Evolutionary conservation across 2,797 vertebrate genomes (phyloP), one percentile per base, ranked within the genome.

Genomic region (Acanthornis magna): DNA sequence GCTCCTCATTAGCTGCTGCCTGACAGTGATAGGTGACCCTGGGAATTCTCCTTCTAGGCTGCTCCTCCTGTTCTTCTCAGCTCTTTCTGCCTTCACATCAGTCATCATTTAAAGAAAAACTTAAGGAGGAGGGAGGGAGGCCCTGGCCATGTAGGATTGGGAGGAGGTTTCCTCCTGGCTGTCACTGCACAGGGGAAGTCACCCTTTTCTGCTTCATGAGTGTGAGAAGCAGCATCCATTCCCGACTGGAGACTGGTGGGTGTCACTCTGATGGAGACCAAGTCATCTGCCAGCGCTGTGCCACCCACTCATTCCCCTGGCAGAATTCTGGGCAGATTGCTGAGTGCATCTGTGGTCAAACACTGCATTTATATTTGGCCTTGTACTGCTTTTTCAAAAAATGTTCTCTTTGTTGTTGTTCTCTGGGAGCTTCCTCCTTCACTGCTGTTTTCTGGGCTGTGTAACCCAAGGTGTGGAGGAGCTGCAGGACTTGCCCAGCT

Each of bases 11-110:
- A 93, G 71, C 77, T 71, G 77, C 91, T 82, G 14, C 48, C 60
- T 89, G 94, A 21, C 92, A 79, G 91, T 61, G 80, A 92, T 36
- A 63, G 53, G 54, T 63, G 72, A 82, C 86, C 88, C 78, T 74
- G 84, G 53, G 74, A 90, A 66, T 63, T 40, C 36, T 43, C 30
- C 6, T 78, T 79, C 75, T 25, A 81, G 51, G 88, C 81, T 88
- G 65, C 22, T 86, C 50, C 61, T 84, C 88, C 76, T 13, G 4
- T 68, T 84, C 72, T 48, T 38, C 79, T 85, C 13, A 1, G 50
- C 58, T 51, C n/a, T 21, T 71, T 61, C 76, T 93, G 76, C 80
- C 48, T 79, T 84, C 48, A 19, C 38, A 67, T 66, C 68, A 40
- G 43, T 47, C 51, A 23, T 40, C 30, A 54, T 75, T 29, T 40